Evolutionary conservation across 2,113 vertebrate genomes (phyloP).

Genomic region (Lagenorhynchus albirostris): DNA sequence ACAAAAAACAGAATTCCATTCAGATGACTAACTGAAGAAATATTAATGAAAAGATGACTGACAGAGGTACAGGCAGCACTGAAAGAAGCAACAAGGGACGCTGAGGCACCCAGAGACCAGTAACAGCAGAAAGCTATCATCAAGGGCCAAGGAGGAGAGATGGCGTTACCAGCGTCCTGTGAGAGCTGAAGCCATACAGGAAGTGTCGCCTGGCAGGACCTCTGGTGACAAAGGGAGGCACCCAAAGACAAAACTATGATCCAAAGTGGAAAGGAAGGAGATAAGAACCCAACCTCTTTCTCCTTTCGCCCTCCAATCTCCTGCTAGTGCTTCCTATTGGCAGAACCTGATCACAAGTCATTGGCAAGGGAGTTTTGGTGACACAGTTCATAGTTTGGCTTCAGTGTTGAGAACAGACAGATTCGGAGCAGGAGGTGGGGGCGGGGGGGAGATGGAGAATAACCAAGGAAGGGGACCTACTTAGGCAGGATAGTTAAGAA

Average conservation of each 20-base stretch:
- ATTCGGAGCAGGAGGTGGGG: background rate
- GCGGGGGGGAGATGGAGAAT: background rate
- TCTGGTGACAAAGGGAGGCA: accelerated
- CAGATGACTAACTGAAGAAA: background rate
- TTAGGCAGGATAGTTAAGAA: background rate
- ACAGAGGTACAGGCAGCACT: background rate
- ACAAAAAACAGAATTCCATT: background rate
- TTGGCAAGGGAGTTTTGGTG: background rate
- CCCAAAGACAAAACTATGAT: background rate
- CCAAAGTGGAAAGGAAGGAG: background rate
- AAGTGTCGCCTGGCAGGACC: background rate
- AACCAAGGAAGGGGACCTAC: background rate
- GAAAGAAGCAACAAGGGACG: background rate
- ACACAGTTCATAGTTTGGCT: background rate
- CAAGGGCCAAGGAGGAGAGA: background rate
- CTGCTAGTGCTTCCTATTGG: background rate
- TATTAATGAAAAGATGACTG: background rate
- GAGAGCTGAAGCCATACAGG: background rate
- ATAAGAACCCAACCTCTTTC: background rate
- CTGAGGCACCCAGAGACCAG: background rate
- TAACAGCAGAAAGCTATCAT: background rate
- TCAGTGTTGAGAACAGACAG: background rate
- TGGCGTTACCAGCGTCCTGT: accelerated
- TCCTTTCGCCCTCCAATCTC: background rate
- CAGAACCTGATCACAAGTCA: background rate